phyloP scores from a whole-genome alignment of 1,140 invertebrate genomes.

The Homarus americanus region DNA sequence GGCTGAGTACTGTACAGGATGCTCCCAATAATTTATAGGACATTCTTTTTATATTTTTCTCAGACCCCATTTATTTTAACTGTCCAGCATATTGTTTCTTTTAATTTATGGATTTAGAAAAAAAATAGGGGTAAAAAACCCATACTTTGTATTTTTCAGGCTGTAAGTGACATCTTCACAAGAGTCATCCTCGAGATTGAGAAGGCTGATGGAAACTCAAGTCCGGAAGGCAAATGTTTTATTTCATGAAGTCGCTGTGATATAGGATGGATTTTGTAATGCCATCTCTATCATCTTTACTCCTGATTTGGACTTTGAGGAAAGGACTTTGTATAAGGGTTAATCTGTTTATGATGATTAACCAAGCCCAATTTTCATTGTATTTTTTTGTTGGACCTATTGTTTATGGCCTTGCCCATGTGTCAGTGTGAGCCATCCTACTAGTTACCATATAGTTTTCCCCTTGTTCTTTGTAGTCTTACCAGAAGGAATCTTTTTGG shows the following conservation, averaged over 20 bases:
- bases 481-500: not conserved
- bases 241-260: conserved; percentile 82
- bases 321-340: conserved; percentile 33
- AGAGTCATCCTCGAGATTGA: conserved; percentile 92
- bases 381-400: conserved; percentile 30
- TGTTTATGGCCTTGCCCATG: conserved; percentile 41
- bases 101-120: too few relatives aligned
- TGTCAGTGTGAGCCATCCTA: conserved; percentile 29
- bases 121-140: too few relatives aligned
- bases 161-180: conserved; percentile 94
- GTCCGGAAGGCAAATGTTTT: conserved; percentile 86
- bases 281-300: conserved; percentile 15
- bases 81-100: too few relatives aligned
- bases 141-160: conserved; percentile 81
- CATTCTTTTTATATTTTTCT: too few relatives aligned
- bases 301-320: conserved; percentile 28
- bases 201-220: conserved; percentile 92
- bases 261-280: conserved; percentile 51
- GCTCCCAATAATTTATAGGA: too few relatives aligned
- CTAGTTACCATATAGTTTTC: not conserved
- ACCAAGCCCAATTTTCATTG: not conserved
- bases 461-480: not conserved
- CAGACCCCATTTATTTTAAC: too few relatives aligned
- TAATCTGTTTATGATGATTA: conserved; percentile 15
- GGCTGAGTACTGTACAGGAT: too few relatives aligned